Evolutionary conservation across 2,113 vertebrate genomes (phyloP).

Genomic region (Pygathrix nemaeus): DNA sequence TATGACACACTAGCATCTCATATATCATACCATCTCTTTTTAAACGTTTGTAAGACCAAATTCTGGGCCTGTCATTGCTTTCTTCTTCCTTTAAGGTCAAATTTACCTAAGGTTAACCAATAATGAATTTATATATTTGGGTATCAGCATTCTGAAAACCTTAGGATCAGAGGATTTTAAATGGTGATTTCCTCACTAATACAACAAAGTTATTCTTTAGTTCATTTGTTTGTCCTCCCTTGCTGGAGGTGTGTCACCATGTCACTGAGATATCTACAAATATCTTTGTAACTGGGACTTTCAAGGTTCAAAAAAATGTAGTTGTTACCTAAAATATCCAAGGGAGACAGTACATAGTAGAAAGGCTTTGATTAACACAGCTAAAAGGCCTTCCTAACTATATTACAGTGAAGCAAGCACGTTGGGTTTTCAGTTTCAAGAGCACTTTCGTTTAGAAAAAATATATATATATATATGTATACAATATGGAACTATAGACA

Average conservation of each 20-base stretch:
- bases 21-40: not conserved
- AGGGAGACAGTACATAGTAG: not conserved
- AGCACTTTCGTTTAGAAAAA: conserved; percentile 28
- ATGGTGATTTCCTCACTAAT: not conserved
- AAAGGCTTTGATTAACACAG: not conserved
- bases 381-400: not conserved
- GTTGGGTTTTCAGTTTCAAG: not conserved
- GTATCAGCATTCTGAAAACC: not conserved
- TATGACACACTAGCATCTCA: not conserved
- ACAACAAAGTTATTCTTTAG: not conserved
- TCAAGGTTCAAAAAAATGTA: not conserved
- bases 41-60: not conserved
- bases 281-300: conserved; percentile 11
- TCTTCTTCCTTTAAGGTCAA: not conserved
- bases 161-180: not conserved
- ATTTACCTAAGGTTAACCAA: not conserved
- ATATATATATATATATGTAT: too few species aligned
- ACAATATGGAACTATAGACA: not conserved
- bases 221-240: not conserved
- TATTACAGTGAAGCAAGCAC: not conserved
- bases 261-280: not conserved
- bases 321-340: not conserved
- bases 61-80: not conserved
- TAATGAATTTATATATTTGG: not conserved
- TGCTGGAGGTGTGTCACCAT: not conserved